Evolutionary conservation across 2,797 vertebrate species (phyloP).

Genomic region (Chaetodon trifasciatus): DNA sequence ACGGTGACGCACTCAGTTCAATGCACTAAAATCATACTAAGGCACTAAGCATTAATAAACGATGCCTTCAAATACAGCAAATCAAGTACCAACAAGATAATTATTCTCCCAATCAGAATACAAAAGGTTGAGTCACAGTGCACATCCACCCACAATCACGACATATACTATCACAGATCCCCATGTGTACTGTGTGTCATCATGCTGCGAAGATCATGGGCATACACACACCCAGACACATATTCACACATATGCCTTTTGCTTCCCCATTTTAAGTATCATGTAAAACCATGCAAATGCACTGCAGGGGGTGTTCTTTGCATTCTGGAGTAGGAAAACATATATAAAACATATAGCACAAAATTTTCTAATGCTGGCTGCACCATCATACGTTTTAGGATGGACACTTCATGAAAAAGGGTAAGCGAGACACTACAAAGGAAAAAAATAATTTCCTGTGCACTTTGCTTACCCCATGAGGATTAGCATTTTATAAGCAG

Average conservation of each 20-base stretch:
- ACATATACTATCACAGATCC: neutral
- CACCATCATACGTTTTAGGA: neutral
- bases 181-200: neutral
- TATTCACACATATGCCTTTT: neutral
- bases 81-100: neutral
- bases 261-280: neutral
- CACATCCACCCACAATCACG: neutral
- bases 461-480: constrained; percentile 6
- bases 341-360: neutral
- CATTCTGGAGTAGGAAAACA: neutral
- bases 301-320: neutral
- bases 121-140: neutral
- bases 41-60: neutral
- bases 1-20: neutral
- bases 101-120: neutral
- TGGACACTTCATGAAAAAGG: neutral
- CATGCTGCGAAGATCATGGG: neutral
- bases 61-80: neutral
- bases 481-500: constrained; percentile 11
- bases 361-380: neutral
- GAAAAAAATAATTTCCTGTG: constrained; percentile 13
- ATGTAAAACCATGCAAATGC: constrained; percentile 8
- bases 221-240: neutral
- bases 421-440: neutral
- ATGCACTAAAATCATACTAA: neutral